phyloP scores from a whole-genome alignment of 2,888 invertebrate genomes.

The Thera britannica region DNA sequence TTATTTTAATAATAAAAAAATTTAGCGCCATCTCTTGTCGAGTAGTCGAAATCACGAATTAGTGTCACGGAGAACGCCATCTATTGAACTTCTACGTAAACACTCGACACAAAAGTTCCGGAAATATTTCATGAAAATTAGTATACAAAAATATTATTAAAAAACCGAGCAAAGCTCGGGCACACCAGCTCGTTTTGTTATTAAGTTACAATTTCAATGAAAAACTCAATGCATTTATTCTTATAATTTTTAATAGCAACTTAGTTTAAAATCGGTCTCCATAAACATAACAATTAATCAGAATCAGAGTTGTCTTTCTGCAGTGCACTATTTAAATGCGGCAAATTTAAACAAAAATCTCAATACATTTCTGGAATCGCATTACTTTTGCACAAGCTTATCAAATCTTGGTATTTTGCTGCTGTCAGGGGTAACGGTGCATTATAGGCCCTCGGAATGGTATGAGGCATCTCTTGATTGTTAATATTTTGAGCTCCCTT shows the following conservation, averaged over 20 bases:
- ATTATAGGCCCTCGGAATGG: slow-evolving; percentile 7
- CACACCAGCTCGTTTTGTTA: too few relatives aligned
- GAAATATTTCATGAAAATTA: too few relatives aligned
- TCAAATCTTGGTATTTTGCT: not conserved
- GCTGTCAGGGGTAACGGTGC: not conserved
- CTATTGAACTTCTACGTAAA: too few relatives aligned
- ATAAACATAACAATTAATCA: slow-evolving; percentile 13
- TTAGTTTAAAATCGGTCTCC: slow-evolving; percentile 11
- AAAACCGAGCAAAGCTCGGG: too few relatives aligned
- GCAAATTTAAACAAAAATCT: slow-evolving; percentile 11
- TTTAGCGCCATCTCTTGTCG: too few relatives aligned
- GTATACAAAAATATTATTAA: too few relatives aligned
- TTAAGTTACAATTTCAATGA: not conserved
- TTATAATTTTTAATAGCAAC: slow-evolving; percentile 11
- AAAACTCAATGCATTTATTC: slow-evolving; percentile 2
- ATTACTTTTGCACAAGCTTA: slow-evolving; percentile 15
- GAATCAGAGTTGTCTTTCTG: not conserved
- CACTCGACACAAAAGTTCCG: too few relatives aligned
- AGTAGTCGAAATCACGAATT: too few relatives aligned
- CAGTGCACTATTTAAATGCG: not conserved
- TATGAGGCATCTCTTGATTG: slow-evolving; percentile 15
- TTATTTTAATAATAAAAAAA: too few relatives aligned
- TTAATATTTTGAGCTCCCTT: slow-evolving; percentile 3
- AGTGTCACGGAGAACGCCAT: too few relatives aligned
- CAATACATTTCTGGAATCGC: slow-evolving; percentile 20